Conservation (phyloP, 2,888 invertebrate genomes). For the Melanotus villosus region DNA sequence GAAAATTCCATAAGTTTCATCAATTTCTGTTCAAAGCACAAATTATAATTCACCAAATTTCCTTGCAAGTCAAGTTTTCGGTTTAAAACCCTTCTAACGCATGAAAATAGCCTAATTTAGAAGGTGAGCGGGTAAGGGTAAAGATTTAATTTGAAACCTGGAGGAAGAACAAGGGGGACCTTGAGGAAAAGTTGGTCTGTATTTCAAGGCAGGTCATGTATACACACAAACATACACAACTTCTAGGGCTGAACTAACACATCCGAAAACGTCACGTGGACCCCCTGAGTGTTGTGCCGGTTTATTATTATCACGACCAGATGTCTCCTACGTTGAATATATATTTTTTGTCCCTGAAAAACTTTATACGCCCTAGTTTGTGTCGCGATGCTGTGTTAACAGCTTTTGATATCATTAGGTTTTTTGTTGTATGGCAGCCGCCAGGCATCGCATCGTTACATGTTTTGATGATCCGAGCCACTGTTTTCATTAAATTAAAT, state of each 20-base stretch:
- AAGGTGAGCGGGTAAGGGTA: too few relatives aligned
- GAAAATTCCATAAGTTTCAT: too few relatives aligned
- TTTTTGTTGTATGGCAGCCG: slow-evolving; percentile 33
- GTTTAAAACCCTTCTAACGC: too few relatives aligned
- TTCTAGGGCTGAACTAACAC: slow-evolving; percentile 23
- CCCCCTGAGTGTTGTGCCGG: slow-evolving; percentile 32
- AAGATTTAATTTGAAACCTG: too few relatives aligned
- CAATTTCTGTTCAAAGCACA: too few relatives aligned
- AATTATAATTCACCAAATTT: too few relatives aligned
- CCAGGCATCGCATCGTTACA: slow-evolving; percentile 26
- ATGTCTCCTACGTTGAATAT: slow-evolving; percentile 43
- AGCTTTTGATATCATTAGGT: slow-evolving; percentile 42
- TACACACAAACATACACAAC: neutral
- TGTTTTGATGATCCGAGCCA: slow-evolving; percentile 31
- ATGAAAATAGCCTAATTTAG: too few relatives aligned
- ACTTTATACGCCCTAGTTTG: slow-evolving; percentile 40
- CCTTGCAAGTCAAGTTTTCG: too few relatives aligned
- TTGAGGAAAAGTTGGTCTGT: neutral
- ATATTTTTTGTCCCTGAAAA: slow-evolving; percentile 42
- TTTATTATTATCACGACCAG: slow-evolving; percentile 42
- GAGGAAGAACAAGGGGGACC: too few relatives aligned
- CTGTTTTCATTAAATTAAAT: slow-evolving; percentile 42
- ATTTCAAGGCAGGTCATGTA: neutral
- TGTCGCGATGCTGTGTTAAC: slow-evolving; percentile 40
- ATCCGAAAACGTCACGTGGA: slow-evolving; percentile 28